These are phyloP conservation scores for Lordiphosa fenestrarum DNA, from an alignment of 2,888 invertebrate species.

Conservation along the genomic window DNA sequence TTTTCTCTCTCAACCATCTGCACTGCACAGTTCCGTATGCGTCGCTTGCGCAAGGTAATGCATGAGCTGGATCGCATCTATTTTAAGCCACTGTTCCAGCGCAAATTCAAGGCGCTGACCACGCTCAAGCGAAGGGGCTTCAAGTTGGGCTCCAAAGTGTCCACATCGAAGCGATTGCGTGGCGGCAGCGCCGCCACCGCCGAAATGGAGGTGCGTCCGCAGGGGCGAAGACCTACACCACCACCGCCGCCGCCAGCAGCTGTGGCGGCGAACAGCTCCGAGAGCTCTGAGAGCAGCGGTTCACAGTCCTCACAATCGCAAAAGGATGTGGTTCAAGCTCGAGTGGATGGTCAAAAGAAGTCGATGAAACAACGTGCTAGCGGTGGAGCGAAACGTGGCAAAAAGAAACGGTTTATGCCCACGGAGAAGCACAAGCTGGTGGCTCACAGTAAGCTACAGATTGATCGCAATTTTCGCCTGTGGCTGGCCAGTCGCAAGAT, in stretches of 20 bases:
- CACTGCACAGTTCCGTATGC: slow-evolving; percentile 62
- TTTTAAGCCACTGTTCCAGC: slow-evolving; percentile 72
- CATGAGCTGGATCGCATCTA: slow-evolving; percentile 75
- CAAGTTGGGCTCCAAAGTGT: slow-evolving; percentile 33
- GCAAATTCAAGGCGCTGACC: slow-evolving; percentile 57
- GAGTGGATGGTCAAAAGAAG: background rate
- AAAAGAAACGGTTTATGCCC: slow-evolving; percentile 43
- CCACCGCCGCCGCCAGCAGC: background rate
- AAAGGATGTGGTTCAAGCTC: background rate
- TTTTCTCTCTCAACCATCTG: background rate
- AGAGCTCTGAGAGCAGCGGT: slow-evolving; percentile 2
- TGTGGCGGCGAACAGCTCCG: background rate
- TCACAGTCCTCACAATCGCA: slow-evolving; percentile 1
- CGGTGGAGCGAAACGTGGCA: slow-evolving; percentile 8
- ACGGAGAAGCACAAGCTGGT: slow-evolving; percentile 30
- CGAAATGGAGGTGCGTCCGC: background rate
- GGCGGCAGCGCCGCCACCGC: slow-evolving; percentile 30
- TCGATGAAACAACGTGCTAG: slow-evolving; percentile 13
- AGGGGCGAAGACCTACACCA: background rate
- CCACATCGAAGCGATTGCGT: slow-evolving; percentile 22
- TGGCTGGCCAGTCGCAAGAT: slow-evolving; percentile 71
- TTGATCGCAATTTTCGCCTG: slow-evolving; percentile 61
- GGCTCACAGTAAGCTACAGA: slow-evolving; percentile 35
- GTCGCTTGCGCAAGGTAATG: slow-evolving; percentile 75
- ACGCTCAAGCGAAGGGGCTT: slow-evolving; percentile 49